phyloP scores from a whole-genome alignment of 2,113 vertebrate genomes.

The Rhineura floridana region DNA sequence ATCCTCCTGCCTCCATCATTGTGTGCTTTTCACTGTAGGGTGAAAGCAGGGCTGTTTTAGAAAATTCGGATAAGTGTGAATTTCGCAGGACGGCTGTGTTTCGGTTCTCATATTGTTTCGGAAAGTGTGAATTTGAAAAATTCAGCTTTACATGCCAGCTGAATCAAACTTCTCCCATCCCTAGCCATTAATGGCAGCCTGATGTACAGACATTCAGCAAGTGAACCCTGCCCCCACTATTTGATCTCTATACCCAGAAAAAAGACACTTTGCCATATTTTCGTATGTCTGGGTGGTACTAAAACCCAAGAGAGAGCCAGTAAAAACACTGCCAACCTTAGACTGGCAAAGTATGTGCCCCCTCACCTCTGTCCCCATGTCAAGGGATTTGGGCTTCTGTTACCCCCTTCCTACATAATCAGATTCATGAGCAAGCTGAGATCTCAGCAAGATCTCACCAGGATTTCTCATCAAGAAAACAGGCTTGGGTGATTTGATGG shows the following conservation, averaged over 20 bases:
- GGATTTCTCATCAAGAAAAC: background rate
- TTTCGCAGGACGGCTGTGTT: too few species aligned
- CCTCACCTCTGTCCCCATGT: background rate
- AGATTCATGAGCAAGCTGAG: background rate
- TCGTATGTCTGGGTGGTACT: too few species aligned
- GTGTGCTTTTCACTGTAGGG: too few species aligned
- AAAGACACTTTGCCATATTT: background rate
- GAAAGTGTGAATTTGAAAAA: too few species aligned
- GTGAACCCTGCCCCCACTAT: background rate
- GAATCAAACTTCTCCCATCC: too few species aligned
- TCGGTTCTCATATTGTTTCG: too few species aligned
- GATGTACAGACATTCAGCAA: background rate
- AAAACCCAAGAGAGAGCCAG: too few species aligned
- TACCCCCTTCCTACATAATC: background rate
- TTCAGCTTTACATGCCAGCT: background rate
- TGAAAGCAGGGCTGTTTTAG: too few species aligned
- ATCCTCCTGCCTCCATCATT: too few species aligned
- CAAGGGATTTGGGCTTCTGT: background rate
- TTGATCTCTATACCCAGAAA: background rate
- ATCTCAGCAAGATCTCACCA: too few species aligned
- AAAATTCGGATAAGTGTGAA: too few species aligned
- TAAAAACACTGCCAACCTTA: background rate
- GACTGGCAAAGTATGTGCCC: background rate
- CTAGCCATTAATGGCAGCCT: background rate
- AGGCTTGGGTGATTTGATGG: background rate